Evolutionary conservation across 2,888 invertebrate genomes (phyloP).

Genomic region (Drosophila bunnanda): DNA sequence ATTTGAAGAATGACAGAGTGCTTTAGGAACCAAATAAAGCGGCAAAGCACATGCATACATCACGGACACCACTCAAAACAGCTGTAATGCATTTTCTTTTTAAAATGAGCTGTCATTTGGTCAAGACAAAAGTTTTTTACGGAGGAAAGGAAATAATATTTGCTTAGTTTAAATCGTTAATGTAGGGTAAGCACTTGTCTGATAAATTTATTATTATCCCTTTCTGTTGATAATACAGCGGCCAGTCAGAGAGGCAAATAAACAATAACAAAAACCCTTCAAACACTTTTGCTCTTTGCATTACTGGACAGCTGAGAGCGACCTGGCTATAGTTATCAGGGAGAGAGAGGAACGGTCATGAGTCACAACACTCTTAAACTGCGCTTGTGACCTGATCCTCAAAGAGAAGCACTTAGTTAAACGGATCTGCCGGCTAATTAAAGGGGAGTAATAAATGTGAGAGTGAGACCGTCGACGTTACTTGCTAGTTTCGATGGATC

Average conservation of each 20-base stretch:
- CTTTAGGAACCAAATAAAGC: background rate
- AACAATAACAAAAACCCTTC: slow-evolving; percentile 29
- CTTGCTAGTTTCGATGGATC: slow-evolving; percentile 1
- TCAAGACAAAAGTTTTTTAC: background rate
- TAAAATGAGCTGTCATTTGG: background rate
- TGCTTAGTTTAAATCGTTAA: background rate
- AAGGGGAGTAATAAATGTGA: slow-evolving; percentile 4
- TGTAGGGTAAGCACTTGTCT: background rate
- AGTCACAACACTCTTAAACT: slow-evolving; percentile 35
- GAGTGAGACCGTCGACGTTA: slow-evolving; percentile 3
- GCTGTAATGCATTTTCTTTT: background rate
- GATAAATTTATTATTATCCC: slow-evolving; percentile 29
- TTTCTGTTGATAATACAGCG: slow-evolving; percentile 31
- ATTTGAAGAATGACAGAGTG: no score
- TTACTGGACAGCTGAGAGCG: slow-evolving; percentile 11
- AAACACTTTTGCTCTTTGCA: slow-evolving; percentile 17
- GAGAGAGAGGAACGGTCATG: slow-evolving; percentile 15
- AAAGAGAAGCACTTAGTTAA: slow-evolving; percentile 11
- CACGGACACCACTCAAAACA: background rate
- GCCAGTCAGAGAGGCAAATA: background rate
- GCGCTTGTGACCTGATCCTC: slow-evolving; percentile 26
- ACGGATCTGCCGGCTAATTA: slow-evolving; percentile 18
- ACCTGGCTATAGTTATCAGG: slow-evolving; percentile 46
- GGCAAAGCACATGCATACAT: background rate
- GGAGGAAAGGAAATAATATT: background rate